A percentile compares a stretch with the other conserved stretches of the same genome.
Evolutionary conservation across 2,888 invertebrate species (phyloP).

Genomic region (Megalurothrips usitatus): DNA sequence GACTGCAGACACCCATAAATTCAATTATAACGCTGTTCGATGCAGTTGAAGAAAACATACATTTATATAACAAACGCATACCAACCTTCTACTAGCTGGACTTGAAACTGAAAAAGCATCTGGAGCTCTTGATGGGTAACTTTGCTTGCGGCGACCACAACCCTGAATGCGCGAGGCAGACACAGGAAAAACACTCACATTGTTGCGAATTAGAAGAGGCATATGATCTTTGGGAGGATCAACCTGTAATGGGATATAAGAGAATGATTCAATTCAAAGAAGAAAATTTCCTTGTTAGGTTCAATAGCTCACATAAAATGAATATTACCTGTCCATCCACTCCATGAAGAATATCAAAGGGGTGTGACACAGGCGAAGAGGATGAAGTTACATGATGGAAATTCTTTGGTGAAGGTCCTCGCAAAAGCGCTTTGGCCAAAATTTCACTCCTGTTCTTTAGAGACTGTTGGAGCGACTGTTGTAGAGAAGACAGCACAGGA

Average conservation of each 20-base stretch:
- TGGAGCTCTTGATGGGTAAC: slow-evolving; percentile 66
- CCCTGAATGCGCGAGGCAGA: slow-evolving; percentile 50
- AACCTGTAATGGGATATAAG: background rate
- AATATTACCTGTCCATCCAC: background rate
- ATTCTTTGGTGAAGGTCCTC: slow-evolving; percentile 8
- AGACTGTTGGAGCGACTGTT: background rate
- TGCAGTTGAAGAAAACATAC: too few species aligned
- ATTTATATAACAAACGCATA: too few species aligned
- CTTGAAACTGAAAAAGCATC: slow-evolving; percentile 31
- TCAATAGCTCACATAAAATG: too few species aligned
- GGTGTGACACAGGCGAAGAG: background rate
- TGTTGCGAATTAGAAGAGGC: background rate
- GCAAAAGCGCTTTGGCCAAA: slow-evolving; percentile 16
- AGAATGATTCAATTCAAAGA: background rate
- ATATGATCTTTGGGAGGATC: slow-evolving; percentile 16
- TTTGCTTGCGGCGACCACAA: slow-evolving; percentile 73
- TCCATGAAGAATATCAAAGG: background rate
- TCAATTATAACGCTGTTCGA: background rate
- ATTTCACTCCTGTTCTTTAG: slow-evolving; percentile 13
- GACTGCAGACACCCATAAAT: background rate
- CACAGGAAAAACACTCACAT: slow-evolving; percentile 3
- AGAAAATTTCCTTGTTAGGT: too few species aligned
- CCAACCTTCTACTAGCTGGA: slow-evolving; percentile 27
- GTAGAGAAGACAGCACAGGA: background rate
- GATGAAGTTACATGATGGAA: slow-evolving; percentile 14